A percentile compares a stretch with the other conserved stretches of the same genome.
phyloP scores from a whole-genome alignment of 1,140 invertebrate genomes.

The Whitmania pigra region DNA sequence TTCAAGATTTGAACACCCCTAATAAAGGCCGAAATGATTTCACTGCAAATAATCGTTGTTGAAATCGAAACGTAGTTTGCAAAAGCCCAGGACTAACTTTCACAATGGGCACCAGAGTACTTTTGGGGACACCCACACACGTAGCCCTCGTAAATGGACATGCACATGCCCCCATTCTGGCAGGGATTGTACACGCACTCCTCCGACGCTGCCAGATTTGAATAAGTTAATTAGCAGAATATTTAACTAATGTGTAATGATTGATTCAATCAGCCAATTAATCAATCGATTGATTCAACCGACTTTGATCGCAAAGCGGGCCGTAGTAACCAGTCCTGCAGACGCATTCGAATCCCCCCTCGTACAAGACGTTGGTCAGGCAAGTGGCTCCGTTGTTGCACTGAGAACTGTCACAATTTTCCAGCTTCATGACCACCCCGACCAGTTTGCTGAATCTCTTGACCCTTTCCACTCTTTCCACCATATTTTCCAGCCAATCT shows the following conservation, averaged over 20 bases:
- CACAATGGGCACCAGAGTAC: not conserved
- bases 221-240: too few relatives aligned
- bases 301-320: not conserved
- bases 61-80: too few relatives aligned
- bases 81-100: not conserved
- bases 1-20: too few relatives aligned
- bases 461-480: too few relatives aligned
- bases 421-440: not conserved
- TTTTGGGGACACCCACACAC: not conserved
- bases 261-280: not conserved
- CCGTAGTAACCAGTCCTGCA: not conserved
- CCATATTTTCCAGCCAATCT: too few relatives aligned
- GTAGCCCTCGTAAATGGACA: not conserved
- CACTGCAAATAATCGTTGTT: too few relatives aligned
- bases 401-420: not conserved
- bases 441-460: not conserved
- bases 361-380: conserved; percentile 1
- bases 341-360: conserved; percentile 6
- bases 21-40: too few relatives aligned
- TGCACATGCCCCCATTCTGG: not conserved
- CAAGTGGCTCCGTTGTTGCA: not conserved
- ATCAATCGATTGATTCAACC: not conserved
- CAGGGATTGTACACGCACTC: not conserved
- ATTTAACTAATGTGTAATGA: not conserved
- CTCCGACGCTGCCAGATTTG: not conserved